Percentiles rank a stretch among this genome's conserved stretches.
phyloP scores from a whole-genome alignment of 2,888 invertebrate species.

The Blastobasis adustella region DNA sequence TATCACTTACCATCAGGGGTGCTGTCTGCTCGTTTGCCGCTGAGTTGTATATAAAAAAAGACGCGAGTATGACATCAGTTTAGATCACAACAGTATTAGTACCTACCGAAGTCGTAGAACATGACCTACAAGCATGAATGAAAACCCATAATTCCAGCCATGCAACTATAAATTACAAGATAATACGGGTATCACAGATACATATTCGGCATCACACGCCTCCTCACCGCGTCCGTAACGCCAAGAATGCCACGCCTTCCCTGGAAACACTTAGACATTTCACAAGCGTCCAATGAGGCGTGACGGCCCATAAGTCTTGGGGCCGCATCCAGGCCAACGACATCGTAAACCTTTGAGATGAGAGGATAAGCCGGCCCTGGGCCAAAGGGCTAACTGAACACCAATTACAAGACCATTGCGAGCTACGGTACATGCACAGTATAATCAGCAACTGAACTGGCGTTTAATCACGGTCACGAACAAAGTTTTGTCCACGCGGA shows the following conservation, averaged over 20 bases:
- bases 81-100: no score
- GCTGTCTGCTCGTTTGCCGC: no score
- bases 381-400: conserved; percentile 22
- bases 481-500: no score
- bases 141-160: no score
- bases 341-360: conserved; percentile 12
- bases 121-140: no score
- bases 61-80: no score
- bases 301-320: conserved; percentile 3
- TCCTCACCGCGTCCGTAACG: background rate
- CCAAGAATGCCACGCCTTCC: background rate
- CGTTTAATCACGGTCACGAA: background rate
- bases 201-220: background rate
- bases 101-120: no score
- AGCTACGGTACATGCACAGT: conserved; percentile 1
- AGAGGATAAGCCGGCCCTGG: conserved; percentile 13
- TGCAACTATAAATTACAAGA: no score
- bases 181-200: background rate
- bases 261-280: background rate
- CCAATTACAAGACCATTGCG: conserved; percentile 2
- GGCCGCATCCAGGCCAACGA: conserved; percentile 9
- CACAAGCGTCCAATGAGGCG: background rate
- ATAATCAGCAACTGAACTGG: background rate
- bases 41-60: no score
- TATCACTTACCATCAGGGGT: no score